phyloP scores from a whole-genome alignment of 2,113 vertebrate genomes.

The Callopanchax toddi region DNA sequence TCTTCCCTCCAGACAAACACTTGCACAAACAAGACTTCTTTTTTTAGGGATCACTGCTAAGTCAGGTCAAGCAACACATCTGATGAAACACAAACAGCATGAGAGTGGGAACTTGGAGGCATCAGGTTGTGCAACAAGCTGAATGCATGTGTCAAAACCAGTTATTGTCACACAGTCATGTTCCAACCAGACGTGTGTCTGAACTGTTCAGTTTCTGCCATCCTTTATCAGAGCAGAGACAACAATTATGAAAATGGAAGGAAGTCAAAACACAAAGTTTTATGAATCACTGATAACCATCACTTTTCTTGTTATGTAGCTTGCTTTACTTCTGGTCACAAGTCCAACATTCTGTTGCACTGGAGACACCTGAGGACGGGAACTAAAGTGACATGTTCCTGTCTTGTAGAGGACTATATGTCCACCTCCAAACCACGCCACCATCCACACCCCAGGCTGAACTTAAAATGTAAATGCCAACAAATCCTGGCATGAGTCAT shows the following conservation, averaged over 20 bases:
- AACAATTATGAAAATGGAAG: not conserved
- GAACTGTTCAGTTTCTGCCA: not conserved
- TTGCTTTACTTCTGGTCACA: not conserved
- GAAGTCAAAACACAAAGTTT: not conserved
- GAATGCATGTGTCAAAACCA: conserved; percentile 1
- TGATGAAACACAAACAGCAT: not conserved
- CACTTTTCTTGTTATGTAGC: not conserved
- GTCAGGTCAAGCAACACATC: not conserved
- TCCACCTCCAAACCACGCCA: conserved; percentile 33
- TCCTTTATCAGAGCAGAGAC: not conserved
- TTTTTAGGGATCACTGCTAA: conserved; percentile 30
- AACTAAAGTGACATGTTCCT: conserved; percentile 43
- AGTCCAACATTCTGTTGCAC: not conserved
- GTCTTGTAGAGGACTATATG: conserved; percentile 1
- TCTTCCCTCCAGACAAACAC: conserved; percentile 18
- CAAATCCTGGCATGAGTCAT: conserved; percentile 27
- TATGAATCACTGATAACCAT: not conserved
- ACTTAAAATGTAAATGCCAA: conserved; percentile 57
- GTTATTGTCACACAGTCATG: not conserved
- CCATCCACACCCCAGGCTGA: conserved; percentile 30
- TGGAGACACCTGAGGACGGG: not conserved
- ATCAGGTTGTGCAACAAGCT: not conserved
- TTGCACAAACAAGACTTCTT: conserved; percentile 28
- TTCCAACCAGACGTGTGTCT: not conserved
- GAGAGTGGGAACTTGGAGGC: not conserved